Base-by-base conservation (phyloP, 2,113 vertebrate genomes). In the Pleuronectes platessa region DNA sequence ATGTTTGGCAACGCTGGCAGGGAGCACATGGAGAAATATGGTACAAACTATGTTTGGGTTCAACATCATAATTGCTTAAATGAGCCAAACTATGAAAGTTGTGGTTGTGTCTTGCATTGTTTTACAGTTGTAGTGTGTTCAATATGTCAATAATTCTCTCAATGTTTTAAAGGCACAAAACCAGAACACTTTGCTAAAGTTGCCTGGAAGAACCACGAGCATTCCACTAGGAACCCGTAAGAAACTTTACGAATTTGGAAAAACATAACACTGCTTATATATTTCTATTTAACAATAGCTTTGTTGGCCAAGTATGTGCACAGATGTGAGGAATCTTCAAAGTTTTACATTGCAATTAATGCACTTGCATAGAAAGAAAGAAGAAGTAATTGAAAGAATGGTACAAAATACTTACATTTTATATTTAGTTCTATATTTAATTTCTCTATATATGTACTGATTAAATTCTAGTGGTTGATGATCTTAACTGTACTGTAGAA, bases 191-290 rank as follows among this genome's bases (percentile, higher is more conserved):
- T 99, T 93, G 97, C 98, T 13, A 99, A 98, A 95, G 96, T 99
- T 87, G 98, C 96, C 8, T 98, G 96, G 97, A 99, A 99, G 92
- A 99, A 99, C 91, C 98, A 99, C 90, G 97, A 95, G 27, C 98
- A 99, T 94, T 98, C 98, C 31, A 92, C 90, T 74, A 97, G 98
- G 81, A 99, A 99, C 88, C 97, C 97, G 98, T 99, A 94, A 97
- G 97, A 62, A 15, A 9, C 23, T 12, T 27, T 2, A 9, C 14
- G 42, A 6, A 23, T 17, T 12, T 1, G 12, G 12, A 12, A 21
- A 54, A 53, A 55, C 11, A 54, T 2, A n/a, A 13, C 11, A 11
- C 4, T 37, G 15, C 13, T 55, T 37, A 18, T 47, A 8, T 61
- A 31, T 56, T 64, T 3, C 15, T 54, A 37, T 10, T 37, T 37